Base-by-base conservation (phyloP, 2,113 vertebrate genomes). In the Pachycephala philippinensis region DNA sequence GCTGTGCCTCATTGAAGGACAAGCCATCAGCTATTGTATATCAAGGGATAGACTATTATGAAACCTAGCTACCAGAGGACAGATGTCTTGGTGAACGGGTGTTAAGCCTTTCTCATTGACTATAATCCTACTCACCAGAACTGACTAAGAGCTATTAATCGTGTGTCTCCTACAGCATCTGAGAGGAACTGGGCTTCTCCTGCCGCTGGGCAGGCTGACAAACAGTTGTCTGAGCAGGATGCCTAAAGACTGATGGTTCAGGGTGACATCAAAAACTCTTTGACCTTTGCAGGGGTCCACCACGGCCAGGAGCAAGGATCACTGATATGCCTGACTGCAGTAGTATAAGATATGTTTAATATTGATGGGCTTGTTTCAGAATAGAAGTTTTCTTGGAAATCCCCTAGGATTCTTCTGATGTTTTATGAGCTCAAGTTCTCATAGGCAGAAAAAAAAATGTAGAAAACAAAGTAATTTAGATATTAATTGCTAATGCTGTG, bases 401-500 rank as follows among this genome's bases (percentile, higher is more conserved):
- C 50, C 17, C 54, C 65, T 57, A 26, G n/a, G 79, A 86, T 76
- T 70, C 30, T 47, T 18, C 19, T 80, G 66, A 79, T 28, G 21
- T 33, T 90, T 91, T 91, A 64, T 30, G 33, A 93, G 13, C 21
- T 89, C 20, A 45, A 35, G 54, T 30, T 66, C 20, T 83, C 23
- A 60, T 11, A 57, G 18, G 14, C 37, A 69, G 42, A 15, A 24
- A 53, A 56, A 39, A 81, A 66, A 49, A 30, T 2, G 16, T 47
- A 64, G 33, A 84, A 82, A 82, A 60, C 53, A 88, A 85, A 27
- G 39, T 70, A 90, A 91, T 93, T 95, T 87, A 90, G 79, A 76
- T 84, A 91, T 91, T 93, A 93, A 91, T 90, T 80, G 35, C 54
- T 93, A 80, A 85, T 86, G 47, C 27, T 70, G 31, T 22, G 33